Evolutionary conservation across 2,888 invertebrate species (phyloP).

Genomic region (Mythimna loreyi): DNA sequence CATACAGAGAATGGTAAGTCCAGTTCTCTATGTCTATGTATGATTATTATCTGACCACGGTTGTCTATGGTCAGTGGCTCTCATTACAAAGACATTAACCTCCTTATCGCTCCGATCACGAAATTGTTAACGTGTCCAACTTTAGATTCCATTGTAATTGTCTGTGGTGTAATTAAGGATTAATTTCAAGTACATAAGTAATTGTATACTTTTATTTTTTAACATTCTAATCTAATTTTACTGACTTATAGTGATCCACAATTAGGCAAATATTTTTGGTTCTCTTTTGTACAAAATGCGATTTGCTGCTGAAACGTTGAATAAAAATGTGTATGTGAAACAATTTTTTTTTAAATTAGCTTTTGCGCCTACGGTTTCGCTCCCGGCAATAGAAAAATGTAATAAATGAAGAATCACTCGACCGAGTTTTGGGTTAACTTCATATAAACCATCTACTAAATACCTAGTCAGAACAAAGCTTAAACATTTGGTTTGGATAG

Average conservation of each 20-base stretch:
- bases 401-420: too few species aligned
- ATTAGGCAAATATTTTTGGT: not conserved
- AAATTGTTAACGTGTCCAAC: constrained; percentile 14
- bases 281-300: not conserved
- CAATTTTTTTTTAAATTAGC: too few species aligned
- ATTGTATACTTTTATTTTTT: not conserved
- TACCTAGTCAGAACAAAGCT: too few species aligned
- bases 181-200: constrained; percentile 15
- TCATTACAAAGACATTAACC: constrained; percentile 51
- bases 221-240: not conserved
- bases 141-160: constrained; percentile 35
- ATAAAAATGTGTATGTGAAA: not conserved
- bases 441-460: too few species aligned
- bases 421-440: too few species aligned
- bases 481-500: too few species aligned
- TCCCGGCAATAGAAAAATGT: too few species aligned
- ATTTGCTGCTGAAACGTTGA: not conserved
- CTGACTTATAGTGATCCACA: not conserved
- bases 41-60: constrained; percentile 17
- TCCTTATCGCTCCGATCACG: constrained; percentile 28
- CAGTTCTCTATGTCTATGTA: not conserved
- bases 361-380: too few species aligned
- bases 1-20: not conserved
- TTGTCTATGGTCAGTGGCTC: constrained; percentile 14
- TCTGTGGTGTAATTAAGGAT: constrained; percentile 11